Conservation (phyloP, 2,797 vertebrate genomes). For the Enoplosus armatus region DNA sequence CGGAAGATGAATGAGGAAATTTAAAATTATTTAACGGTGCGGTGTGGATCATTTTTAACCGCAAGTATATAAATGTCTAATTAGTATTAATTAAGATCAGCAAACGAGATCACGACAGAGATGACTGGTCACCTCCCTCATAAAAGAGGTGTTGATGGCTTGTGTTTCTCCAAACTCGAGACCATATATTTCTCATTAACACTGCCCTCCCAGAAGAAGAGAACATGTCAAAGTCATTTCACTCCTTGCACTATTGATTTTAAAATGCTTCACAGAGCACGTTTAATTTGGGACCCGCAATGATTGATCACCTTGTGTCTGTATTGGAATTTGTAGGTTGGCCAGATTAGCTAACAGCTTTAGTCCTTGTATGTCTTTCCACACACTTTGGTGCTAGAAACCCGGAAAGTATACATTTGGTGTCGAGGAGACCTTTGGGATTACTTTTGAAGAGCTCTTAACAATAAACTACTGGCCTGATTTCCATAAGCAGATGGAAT, state of each 20-base stretch:
- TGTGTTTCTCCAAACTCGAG: background rate
- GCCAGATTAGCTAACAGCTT: background rate
- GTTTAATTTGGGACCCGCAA: background rate
- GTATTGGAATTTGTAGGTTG: background rate
- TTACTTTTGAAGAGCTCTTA: background rate
- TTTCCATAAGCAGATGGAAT: background rate
- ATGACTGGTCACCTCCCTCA: slow-evolving; percentile 6
- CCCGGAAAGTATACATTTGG: background rate
- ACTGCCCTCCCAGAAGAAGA: background rate
- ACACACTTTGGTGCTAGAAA: background rate
- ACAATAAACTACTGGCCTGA: background rate
- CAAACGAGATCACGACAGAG: background rate
- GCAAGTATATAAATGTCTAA: slow-evolving; percentile 15
- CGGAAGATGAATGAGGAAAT: slow-evolving; percentile 32
- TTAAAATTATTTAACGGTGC: slow-evolving; percentile 32
- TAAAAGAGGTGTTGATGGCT: slow-evolving; percentile 11
- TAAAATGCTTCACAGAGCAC: slow-evolving; percentile 15
- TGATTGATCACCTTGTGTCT: slow-evolving; percentile 7
- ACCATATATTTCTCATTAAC: background rate
- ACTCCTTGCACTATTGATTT: slow-evolving; percentile 21
- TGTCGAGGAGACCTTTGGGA: background rate
- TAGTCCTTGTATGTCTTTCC: background rate
- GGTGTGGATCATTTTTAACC: slow-evolving; percentile 25
- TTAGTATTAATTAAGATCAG: slow-evolving; percentile 36
- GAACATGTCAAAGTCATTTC: slow-evolving; percentile 1